phyloP scores from a whole-genome alignment of 2,888 invertebrate species.

The Notodonta dromedarius region DNA sequence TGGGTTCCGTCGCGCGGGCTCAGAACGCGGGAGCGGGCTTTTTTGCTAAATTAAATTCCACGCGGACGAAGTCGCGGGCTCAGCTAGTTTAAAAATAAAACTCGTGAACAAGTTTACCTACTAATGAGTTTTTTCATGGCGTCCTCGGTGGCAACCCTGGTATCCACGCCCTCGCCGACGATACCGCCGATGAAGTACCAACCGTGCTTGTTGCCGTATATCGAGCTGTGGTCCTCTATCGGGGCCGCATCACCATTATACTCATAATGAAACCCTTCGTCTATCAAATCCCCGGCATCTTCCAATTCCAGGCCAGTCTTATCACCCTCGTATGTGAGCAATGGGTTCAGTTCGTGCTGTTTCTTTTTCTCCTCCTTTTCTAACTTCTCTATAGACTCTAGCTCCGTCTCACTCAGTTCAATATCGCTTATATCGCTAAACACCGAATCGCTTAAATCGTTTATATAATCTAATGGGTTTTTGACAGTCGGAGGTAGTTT shows the following conservation, averaged over 20 bases:
- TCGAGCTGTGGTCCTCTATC: constrained; percentile 85
- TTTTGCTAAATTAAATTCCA: too few species aligned
- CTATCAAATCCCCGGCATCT: constrained; percentile 60
- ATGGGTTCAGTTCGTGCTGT: constrained; percentile 71
- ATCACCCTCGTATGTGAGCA: constrained; percentile 68
- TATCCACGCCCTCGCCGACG: constrained; percentile 87
- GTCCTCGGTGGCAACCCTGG: constrained; percentile 86
- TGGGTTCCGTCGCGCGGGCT: too few species aligned
- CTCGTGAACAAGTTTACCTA: constrained; percentile 86
- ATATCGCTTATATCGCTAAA: constrained; percentile 87
- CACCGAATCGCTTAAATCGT: constrained; percentile 85
- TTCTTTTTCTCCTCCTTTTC: constrained; percentile 77
- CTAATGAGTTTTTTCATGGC: constrained; percentile 92
- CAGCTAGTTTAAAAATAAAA: constrained; percentile 52
- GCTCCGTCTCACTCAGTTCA: constrained; percentile 85
- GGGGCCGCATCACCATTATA: constrained; percentile 79
- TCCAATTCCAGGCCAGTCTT: constrained; percentile 51
- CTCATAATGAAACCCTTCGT: constrained; percentile 72
- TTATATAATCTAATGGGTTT: constrained; percentile 85
- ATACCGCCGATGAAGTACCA: constrained; percentile 95
- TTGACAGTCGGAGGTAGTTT: constrained; percentile 79
- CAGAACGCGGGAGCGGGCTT: too few species aligned
- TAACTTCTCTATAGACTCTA: constrained; percentile 84
- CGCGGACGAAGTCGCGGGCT: too few species aligned
- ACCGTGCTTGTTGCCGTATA: constrained; percentile 88